Conservation (phyloP, 2,797 vertebrate species). For the Xerus rutilus region DNA sequence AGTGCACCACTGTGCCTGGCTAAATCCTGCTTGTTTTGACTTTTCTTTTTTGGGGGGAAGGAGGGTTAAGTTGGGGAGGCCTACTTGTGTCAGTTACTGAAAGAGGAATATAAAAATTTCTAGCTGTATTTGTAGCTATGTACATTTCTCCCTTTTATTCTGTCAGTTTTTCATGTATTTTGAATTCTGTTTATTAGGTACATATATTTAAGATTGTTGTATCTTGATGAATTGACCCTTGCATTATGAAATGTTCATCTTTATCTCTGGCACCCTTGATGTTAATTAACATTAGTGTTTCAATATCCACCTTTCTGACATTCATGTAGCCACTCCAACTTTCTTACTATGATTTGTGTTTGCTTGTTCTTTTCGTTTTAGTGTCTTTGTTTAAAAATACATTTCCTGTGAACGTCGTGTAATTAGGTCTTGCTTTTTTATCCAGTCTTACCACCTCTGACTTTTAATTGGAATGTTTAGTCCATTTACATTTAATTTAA, state of each 20-base stretch:
- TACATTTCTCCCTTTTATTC: not conserved
- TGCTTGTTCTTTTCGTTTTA: slow-evolving; percentile 17
- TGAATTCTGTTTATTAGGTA: not conserved
- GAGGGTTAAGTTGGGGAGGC: too few species aligned
- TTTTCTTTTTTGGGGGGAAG: not conserved
- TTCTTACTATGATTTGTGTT: not conserved
- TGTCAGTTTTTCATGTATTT: not conserved
- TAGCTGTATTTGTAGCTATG: not conserved
- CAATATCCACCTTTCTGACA: not conserved
- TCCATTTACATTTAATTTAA: not conserved
- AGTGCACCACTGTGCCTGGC: too few species aligned
- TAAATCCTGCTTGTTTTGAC: not conserved
- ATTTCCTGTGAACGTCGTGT: not conserved
- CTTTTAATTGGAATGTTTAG: not conserved
- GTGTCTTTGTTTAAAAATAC: slow-evolving; percentile 24
- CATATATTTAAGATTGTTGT: not conserved
- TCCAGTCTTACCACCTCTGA: not conserved
- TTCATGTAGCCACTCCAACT: not conserved
- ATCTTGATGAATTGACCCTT: not conserved
- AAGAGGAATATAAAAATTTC: not conserved
- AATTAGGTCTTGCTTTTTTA: slow-evolving; percentile 1
- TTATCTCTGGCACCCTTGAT: not conserved
- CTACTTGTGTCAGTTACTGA: not conserved
- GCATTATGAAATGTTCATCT: not conserved
- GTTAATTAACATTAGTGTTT: not conserved